Conservation (phyloP, 2,888 invertebrate species). For the Bellardia pandia region DNA sequence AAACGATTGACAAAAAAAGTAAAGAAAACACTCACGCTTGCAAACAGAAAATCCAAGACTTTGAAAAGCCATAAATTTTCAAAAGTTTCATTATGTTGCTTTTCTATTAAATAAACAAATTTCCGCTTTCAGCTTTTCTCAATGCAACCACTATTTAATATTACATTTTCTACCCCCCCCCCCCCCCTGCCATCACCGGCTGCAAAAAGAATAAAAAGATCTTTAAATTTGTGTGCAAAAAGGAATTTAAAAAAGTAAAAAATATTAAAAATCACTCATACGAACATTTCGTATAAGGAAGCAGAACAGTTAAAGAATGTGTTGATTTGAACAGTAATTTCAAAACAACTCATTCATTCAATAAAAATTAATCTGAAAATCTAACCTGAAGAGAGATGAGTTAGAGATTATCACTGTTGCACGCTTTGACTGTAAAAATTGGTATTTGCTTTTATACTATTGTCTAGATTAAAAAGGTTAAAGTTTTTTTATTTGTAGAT, state of each 20-base stretch:
- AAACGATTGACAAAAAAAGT: constrained; percentile 14
- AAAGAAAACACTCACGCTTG: not conserved
- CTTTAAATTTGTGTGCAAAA: constrained; percentile 23
- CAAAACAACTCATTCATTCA: too few species aligned
- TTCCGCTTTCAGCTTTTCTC: constrained; percentile 58
- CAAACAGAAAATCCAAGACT: not conserved
- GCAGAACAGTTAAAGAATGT: not conserved
- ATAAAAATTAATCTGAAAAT: too few species aligned
- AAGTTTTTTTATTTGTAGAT: too few species aligned
- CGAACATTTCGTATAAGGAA: not conserved
- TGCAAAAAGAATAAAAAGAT: not conserved
- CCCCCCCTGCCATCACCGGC: not conserved
- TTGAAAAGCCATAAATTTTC: constrained; percentile 61
- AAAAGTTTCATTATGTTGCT: constrained; percentile 58
- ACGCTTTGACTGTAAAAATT: too few species aligned
- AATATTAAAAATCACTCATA: constrained; percentile 4
- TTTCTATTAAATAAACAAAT: constrained; percentile 71
- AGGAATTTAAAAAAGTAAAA: not conserved
- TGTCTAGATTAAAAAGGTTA: too few species aligned
- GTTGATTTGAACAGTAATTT: not conserved
- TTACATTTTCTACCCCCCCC: constrained; percentile 10
- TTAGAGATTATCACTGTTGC: too few species aligned
- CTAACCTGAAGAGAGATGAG: too few species aligned
- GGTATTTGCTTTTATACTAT: too few species aligned
- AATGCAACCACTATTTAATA: constrained; percentile 21